Base-by-base conservation (phyloP, 1,140 invertebrate species). In the Berghia stephanieae region DNA sequence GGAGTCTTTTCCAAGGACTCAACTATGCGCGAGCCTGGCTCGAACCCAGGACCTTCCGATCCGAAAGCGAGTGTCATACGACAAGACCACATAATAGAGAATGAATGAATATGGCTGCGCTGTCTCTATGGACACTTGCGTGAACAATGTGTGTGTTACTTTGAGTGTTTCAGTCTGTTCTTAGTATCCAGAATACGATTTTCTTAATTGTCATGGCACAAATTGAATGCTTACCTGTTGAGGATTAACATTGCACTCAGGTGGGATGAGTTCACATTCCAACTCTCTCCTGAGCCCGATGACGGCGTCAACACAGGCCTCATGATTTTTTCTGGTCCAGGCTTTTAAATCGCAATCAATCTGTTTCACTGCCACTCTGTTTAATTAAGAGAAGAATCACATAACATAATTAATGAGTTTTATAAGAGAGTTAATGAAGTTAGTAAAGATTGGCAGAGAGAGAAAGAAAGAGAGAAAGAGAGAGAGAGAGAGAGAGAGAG, bases 251-350 rank as follows among this genome's bases (percentile, higher is more conserved):
- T 74, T 75, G 43, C 81, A 82, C 52, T 78, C 43, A n/a, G 46
- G 68, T 27, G 78, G 68, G 13, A 80, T 24, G 1, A 80, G 74
- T 18, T 60, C 77, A 66, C 81, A 80, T 63, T 82, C 78, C 69
- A 80, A 40, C 74, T 80, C 79, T 24, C 72, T 49, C 2, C 78
- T 42, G 27, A 80, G 60, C 1, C 77, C 81, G 31, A 82, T 75
- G 38, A 78, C 77, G 8, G 52, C 40, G 2, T 67, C n/a, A 1
- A 36, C 74, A 44, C 78, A 82, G 27, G 70, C 72, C 34, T 78
- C 74, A 74, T 82, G 76, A n/a, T 73, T 78, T 27, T 80, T 78
- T 27, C 44, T 63, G 8, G 4, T n/a, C 79, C 77, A 79, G 40
- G 73, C 74, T 1, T 42, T 68, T 18, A 82, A 44, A 46, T 82